Percentiles rank a stretch among this genome's conserved stretches.
Conservation (phyloP, 2,888 invertebrate genomes). For the Andricus curvator region DNA sequence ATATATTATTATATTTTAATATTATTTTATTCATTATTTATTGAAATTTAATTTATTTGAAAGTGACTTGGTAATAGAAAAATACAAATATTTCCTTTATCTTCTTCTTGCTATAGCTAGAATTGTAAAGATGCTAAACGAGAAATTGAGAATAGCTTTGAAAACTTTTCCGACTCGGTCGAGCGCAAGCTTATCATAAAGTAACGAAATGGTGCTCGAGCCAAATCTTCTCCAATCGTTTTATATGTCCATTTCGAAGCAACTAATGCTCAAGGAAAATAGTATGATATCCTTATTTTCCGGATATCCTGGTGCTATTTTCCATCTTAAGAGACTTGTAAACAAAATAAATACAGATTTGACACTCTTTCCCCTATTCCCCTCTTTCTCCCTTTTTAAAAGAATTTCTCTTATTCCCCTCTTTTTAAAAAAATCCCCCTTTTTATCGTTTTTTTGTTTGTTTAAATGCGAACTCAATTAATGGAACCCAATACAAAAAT, state of each 20-base stretch:
- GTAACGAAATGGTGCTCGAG: slow-evolving; percentile 26
- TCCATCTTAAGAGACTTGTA: background rate
- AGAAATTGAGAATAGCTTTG: background rate
- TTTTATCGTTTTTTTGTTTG: no score
- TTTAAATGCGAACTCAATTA: no score
- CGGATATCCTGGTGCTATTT: background rate
- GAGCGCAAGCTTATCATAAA: slow-evolving; percentile 31
- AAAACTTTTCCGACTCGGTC: slow-evolving; percentile 22
- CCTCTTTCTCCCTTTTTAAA: no score
- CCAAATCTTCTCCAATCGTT: slow-evolving; percentile 30
- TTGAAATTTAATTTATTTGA: no score
- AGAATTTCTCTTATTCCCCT: no score
- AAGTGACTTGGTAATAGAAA: background rate
- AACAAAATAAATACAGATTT: background rate
- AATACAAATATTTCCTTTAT: background rate
- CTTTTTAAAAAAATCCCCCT: no score
- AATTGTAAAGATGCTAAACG: background rate
- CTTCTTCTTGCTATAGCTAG: background rate
- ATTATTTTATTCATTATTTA: no score
- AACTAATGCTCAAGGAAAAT: background rate
- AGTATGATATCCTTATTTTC: background rate
- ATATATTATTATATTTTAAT: no score
- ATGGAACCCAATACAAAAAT: no score
- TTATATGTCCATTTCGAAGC: slow-evolving; percentile 16
- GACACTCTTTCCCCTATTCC: no score